Evolutionary conservation across 2,888 invertebrate genomes (phyloP).

Genomic region (Idaea biselata): DNA sequence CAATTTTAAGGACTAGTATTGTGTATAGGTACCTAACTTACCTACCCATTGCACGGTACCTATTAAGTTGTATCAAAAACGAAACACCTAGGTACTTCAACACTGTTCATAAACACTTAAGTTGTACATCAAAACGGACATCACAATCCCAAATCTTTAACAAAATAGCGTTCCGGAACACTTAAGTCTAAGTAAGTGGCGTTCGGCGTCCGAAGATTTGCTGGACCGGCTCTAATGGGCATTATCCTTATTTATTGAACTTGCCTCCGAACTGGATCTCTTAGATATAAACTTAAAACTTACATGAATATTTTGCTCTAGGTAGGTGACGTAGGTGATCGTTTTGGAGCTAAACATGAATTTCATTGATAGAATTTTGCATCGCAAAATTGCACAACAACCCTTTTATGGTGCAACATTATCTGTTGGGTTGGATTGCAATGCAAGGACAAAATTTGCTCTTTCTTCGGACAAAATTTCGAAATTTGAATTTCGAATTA

Average conservation of each 20-base stretch:
- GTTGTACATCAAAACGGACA: slow-evolving; percentile 64
- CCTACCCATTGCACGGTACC: no score
- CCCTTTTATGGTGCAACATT: slow-evolving; percentile 11
- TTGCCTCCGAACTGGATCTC: slow-evolving; percentile 55
- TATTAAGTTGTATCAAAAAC: no score
- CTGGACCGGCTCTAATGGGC: slow-evolving; percentile 79
- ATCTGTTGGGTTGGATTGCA: slow-evolving; percentile 4
- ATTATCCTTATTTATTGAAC: slow-evolving; percentile 79
- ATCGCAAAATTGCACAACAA: slow-evolving; percentile 12
- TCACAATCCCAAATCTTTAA: slow-evolving; percentile 74
- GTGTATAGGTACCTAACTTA: no score
- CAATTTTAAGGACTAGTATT: no score
- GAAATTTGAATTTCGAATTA: no score
- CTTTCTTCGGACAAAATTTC: no score
- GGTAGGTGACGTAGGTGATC: not conserved
- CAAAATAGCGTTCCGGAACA: slow-evolving; percentile 73
- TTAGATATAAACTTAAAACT: slow-evolving; percentile 60
- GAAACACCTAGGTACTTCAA: not conserved
- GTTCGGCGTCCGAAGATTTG: slow-evolving; percentile 79
- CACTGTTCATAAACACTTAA: not conserved
- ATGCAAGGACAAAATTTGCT: no score
- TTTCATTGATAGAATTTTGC: not conserved
- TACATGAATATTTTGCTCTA: slow-evolving; percentile 35
- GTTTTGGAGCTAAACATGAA: not conserved
- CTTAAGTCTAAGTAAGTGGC: slow-evolving; percentile 81